Evolutionary conservation across 1,140 invertebrate species (phyloP), one percentile per base, ranked within the genome.

Genomic region (Halotydeus destructor): DNA sequence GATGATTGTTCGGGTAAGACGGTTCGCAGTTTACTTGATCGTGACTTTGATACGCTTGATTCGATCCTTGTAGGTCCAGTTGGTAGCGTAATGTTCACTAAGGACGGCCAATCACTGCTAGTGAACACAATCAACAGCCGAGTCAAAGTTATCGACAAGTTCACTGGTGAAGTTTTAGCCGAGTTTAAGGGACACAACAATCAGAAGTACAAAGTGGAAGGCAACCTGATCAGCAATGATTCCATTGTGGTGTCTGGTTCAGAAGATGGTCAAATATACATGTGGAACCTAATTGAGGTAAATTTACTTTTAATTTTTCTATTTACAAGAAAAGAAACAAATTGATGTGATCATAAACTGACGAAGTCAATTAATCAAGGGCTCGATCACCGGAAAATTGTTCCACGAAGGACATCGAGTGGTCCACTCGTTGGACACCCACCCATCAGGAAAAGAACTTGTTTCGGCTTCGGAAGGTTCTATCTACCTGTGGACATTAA

Each of bases 131-230:
- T 78, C 12, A 82, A 89, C 57, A 76, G 71, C 48, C 68, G 70
- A 11, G 60, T 94, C 12, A 72, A 75, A 54, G 66, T 98, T 28
- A 68, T 96, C 43, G 89, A 97, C 54, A 93, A 88, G 63, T 72
- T 74, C 38, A 71, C 70, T 16, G 84, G 84, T 26, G 77, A 86
- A 59, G 57, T 86, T 38, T 61, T 91, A 1, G 69, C 72, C 33
- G 76, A 68, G 65, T 68, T 50, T 55, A 63, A 57, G 34, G 84
- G 85, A 0, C 81, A 91, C 54, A 62, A 63, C 45, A 75, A 73
- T 46, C 71, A 69, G 44, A 75, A 85, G 54, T 79, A 78, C 54
- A 74, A 74, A 49, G 67, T 93, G 16, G 88, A 94, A 59, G 83
- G 79, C 57, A 74, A 73, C 49, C 68, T 93, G 3, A 75, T 78